Base-by-base conservation (phyloP, 2,797 vertebrate genomes). In the Acanthornis magna region DNA sequence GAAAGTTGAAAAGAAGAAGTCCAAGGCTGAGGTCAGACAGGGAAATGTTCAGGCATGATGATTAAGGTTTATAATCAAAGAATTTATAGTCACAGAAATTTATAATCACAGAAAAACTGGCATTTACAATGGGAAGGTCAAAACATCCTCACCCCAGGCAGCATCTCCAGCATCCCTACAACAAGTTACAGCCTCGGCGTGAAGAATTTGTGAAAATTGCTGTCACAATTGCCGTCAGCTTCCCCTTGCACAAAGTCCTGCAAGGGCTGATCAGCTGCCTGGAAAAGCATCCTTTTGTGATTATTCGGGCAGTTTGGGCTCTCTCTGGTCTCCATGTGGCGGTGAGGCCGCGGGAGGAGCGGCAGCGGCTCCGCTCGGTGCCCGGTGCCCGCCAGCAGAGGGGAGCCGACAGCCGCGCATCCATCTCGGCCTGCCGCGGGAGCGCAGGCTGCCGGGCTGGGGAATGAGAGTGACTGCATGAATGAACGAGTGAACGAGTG, bases 351-450 rank as follows among this genome's bases (percentile, higher is more conserved):
- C 29, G 32, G 61, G 27, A n/a, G 20, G 8, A 5, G 47, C 17
- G 48, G 16, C 40, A 1, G 2, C 1, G 3, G 71, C 51, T 63
- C 8, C 0, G 3, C 23, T 54, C 62, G 0, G 3, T 19, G 76
- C 16, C 1, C 2, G 22, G 43, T 8, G 18, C 4, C 79, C 17
- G 45, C 67, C 79, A 7, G 91, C 80, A 88, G 91, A 85, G 94
- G 82, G 91, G 82, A 93, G 36, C 67, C 57, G 6, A 11, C 16
- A 7, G 85, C 90, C 7, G 1, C 6, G 9, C 81, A 76, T 70
- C 73, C 47, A 0, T 11, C 65, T 3, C 34, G 1, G 2, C 26
- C 17, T 0, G 7, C 8, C 2, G 50, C 42, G 1, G 16, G 16
- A 78, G 51, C 42, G 1, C 43, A 4, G 65, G 16, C 36, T 60